Base-by-base conservation (phyloP, 2,113 vertebrate genomes). In the Siniperca knerii region DNA sequence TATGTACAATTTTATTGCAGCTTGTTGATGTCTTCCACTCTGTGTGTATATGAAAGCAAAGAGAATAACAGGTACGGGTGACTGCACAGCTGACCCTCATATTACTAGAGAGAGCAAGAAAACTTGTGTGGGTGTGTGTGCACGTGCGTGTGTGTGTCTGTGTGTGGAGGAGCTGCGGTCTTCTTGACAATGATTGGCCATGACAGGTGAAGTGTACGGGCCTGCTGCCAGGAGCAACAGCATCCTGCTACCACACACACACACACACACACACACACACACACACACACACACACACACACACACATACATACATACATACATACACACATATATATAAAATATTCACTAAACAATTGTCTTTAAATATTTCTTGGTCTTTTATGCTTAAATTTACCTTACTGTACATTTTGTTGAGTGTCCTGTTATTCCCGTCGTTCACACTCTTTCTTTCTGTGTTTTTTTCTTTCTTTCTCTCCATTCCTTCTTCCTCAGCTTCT, bases 141-240 rank as follows among this genome's bases (percentile, higher is more conserved):
- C 33, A 29, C 46, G 29, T 50, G 57, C 67, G 83, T 61, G 66
- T 37, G 66, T 52, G 23, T 76, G 78, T 37, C 29, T 69, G 73
- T 35, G 50, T 62, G 72, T 21, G 61, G 67, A 71, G 23, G 44
- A 52, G 64, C 73, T 87, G 79, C 12, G 37, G 65, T 75, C 52
- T 66, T 79, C 57, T 79, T 94, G 90, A 94, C 85, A 89, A 55
- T 93, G 92, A 94, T 93, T 89, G 72, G 60, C 75, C 78, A 68
- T 87, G 93, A 94, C 90, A 89, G 90, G 50, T 46, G 79, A 92
- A 89, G 87, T 90, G 84, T 87, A 80, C 4, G 0, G 82, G 85
- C 82, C 76, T 75, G 72, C 80, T 90, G 89, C 89, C 90, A 87
- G 76, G 18, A 89, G 78, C 85, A 84, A 87, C 55, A 69, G 61